Evolutionary conservation across 2,113 vertebrate genomes (phyloP).

Genomic region (Stigmatopora argus): DNA sequence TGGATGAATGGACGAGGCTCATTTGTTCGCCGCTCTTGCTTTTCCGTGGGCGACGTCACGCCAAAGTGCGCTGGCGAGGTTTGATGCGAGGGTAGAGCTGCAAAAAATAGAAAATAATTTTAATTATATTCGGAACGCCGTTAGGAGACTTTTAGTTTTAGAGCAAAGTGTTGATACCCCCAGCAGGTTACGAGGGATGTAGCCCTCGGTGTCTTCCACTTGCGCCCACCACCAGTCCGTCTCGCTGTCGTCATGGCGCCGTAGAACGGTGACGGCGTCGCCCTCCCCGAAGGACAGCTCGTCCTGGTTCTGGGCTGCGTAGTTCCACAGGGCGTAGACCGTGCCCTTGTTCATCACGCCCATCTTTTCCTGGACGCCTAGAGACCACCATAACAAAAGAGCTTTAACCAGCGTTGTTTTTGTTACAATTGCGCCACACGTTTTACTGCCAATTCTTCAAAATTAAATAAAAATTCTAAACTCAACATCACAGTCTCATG

Average conservation of each 20-base stretch:
- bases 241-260: slow-evolving; percentile 86
- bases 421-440: no score
- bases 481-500: no score
- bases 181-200: slow-evolving; percentile 90
- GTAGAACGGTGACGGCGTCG: slow-evolving; percentile 83
- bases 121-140: no score
- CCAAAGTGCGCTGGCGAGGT: slow-evolving; percentile 90
- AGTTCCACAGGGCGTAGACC: slow-evolving; percentile 88
- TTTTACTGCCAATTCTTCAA: no score
- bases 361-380: slow-evolving; percentile 96
- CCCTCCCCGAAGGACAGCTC: slow-evolving; percentile 90
- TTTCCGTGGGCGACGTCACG: slow-evolving; percentile 64
- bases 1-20: slow-evolving; percentile 31
- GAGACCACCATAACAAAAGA: background rate
- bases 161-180: slow-evolving; percentile 71
- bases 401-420: background rate
- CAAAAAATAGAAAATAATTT: slow-evolving; percentile 9
- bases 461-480: no score
- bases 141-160: no score
- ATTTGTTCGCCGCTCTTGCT: slow-evolving; percentile 49
- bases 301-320: slow-evolving; percentile 83
- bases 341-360: slow-evolving; percentile 97
- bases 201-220: slow-evolving; percentile 88
- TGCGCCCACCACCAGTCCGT: slow-evolving; percentile 98
- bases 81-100: slow-evolving; percentile 96